These are phyloP conservation scores for Drosophila multiciliata DNA, from an alignment of 2,888 invertebrate species.

Conservation along the genomic window DNA sequence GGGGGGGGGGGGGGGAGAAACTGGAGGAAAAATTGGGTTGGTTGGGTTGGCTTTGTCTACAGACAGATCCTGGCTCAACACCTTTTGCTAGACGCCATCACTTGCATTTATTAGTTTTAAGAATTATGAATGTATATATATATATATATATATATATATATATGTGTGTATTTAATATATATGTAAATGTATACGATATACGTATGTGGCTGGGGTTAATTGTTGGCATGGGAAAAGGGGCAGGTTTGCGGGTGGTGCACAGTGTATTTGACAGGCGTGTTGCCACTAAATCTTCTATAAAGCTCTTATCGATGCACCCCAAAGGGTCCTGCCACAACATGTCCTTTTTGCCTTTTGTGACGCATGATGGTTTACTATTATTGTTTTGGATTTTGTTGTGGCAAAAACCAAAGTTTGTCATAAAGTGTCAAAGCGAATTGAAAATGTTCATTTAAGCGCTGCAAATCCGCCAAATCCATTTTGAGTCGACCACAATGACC, in stretches of 20 bases:
- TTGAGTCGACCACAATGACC: conserved; percentile 64
- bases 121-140: conserved; percentile 23
- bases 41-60: conserved; percentile 6
- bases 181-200: conserved; percentile 8
- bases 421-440: conserved; percentile 79
- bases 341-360: neutral
- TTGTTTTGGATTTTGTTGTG: conserved; percentile 12
- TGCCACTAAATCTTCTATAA: conserved; percentile 59
- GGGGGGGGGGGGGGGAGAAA: neutral
- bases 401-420: conserved; percentile 76
- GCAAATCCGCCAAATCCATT: conserved; percentile 64
- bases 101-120: conserved; percentile 58
- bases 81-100: conserved; percentile 43
- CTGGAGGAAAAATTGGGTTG: neutral
- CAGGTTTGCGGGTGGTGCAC: neutral
- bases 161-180: neutral
- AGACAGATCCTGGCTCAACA: conserved; percentile 51
- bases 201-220: conserved; percentile 11
- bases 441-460: conserved; percentile 76
- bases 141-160: conserved; percentile 38
- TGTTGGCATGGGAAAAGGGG: neutral
- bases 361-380: neutral
- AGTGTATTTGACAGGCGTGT: conserved; percentile 58
- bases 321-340: conserved; percentile 6
- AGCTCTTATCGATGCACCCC: conserved; percentile 49